Evolutionary conservation across 2,797 vertebrate genomes (phyloP).

Genomic region (Sebastiscus tertius): DNA sequence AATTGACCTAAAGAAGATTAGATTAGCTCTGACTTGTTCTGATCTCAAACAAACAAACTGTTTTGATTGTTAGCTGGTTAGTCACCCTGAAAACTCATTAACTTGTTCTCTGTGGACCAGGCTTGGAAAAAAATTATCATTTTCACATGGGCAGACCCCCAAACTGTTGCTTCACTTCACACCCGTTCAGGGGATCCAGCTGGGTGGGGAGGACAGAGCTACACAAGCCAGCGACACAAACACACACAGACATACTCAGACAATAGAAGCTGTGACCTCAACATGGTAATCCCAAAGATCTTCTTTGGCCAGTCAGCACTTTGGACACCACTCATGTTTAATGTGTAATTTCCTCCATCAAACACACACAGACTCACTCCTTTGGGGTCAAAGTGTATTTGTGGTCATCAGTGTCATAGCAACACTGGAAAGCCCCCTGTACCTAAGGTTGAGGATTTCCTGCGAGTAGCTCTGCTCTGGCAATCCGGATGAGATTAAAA

Average conservation of each 20-base stretch:
- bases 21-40: background rate
- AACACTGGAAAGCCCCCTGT: slow-evolving; percentile 63
- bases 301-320: slow-evolving; percentile 6
- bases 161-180: slow-evolving; percentile 35
- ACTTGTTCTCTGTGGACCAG: background rate
- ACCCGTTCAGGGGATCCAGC: slow-evolving; percentile 14
- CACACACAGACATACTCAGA: background rate
- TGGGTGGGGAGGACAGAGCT: slow-evolving; percentile 29
- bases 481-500: background rate
- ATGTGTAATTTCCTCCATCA: slow-evolving; percentile 33
- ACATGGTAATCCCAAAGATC: background rate
- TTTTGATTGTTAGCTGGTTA: background rate
- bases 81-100: slow-evolving; percentile 20
- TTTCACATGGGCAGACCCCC: slow-evolving; percentile 1
- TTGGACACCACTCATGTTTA: slow-evolving; percentile 8
- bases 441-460: slow-evolving; percentile 37
- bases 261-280: background rate
- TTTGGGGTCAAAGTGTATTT: slow-evolving; percentile 51
- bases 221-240: background rate
- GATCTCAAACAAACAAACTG: slow-evolving; percentile 4
- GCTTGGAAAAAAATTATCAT: background rate
- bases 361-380: background rate
- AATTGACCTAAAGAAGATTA: slow-evolving; percentile 1
- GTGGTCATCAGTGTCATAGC: slow-evolving; percentile 53
- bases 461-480: slow-evolving; percentile 12